Conservation (phyloP, 1,140 invertebrate species). For the Zaprionus camerounensis region DNA sequence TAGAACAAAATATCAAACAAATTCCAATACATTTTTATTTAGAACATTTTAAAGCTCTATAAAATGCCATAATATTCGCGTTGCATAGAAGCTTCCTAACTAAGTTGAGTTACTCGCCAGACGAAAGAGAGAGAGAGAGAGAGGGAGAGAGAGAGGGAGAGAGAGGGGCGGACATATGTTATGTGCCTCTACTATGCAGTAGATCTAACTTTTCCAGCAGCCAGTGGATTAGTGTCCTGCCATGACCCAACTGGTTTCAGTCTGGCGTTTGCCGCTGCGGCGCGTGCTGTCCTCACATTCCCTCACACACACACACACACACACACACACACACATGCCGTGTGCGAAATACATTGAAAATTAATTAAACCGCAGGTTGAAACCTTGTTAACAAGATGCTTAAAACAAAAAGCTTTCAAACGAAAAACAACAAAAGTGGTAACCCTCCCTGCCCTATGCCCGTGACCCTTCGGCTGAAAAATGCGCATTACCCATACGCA, state of each 20-base stretch:
- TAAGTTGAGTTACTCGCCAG: no score
- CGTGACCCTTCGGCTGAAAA: slow-evolving; percentile 7
- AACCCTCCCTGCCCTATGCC: neutral
- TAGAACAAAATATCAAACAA: no score
- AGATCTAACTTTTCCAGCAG: neutral
- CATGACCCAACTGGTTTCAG: neutral
- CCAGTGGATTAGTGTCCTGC: neutral
- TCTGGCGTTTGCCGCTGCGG: neutral
- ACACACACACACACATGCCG: neutral
- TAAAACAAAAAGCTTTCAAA: slow-evolving; percentile 63
- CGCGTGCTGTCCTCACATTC: neutral
- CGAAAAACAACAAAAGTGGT: slow-evolving; percentile 46
- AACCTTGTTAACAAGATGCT: slow-evolving; percentile 76
- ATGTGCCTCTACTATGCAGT: neutral
- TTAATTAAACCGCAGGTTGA: slow-evolving; percentile 76
- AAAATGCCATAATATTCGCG: no score
- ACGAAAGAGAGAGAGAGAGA: no score
- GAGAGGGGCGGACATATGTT: neutral
- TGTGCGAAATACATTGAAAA: slow-evolving; percentile 67
- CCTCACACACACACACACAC: slow-evolving; percentile 3
- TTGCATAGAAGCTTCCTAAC: no score
- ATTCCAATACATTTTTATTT: neutral
- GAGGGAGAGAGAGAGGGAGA: neutral
- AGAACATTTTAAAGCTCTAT: no score
- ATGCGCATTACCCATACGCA: slow-evolving; percentile 67